Evolutionary conservation across 2,888 invertebrate genomes (phyloP).

Genomic region (Cantharis nigra): DNA sequence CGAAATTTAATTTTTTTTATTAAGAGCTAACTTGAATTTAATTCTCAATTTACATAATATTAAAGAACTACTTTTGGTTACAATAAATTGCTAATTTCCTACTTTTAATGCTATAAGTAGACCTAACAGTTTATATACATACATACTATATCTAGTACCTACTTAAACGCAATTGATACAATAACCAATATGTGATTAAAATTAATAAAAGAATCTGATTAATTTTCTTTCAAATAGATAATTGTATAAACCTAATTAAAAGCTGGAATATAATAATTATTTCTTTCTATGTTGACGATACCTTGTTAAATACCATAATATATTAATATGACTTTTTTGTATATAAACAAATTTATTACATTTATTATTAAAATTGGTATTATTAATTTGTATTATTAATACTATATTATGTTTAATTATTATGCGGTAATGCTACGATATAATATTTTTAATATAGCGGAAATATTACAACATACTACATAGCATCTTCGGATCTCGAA

Average conservation of each 20-base stretch:
- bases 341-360: too few relatives aligned
- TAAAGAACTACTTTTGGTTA: background rate
- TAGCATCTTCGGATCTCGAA: constrained; percentile 12
- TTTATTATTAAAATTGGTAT: too few relatives aligned
- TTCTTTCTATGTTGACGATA: background rate
- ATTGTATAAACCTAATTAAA: background rate
- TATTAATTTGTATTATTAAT: too few relatives aligned
- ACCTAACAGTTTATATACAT: background rate
- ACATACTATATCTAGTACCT: background rate
- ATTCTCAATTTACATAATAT: background rate
- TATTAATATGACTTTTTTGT: too few relatives aligned
- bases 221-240: background rate
- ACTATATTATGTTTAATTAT: background rate
- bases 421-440: background rate
- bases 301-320: too few relatives aligned
- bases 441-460: background rate
- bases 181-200: background rate
- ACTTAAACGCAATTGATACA: background rate
- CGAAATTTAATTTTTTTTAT: too few relatives aligned
- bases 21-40: too few relatives aligned
- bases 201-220: background rate
- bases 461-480: constrained; percentile 13
- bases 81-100: background rate
- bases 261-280: background rate
- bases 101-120: background rate